These are phyloP conservation scores for Dicroscelio sp. DNA, from an alignment of 2,888 invertebrate species.

Conservation along the genomic window DNA sequence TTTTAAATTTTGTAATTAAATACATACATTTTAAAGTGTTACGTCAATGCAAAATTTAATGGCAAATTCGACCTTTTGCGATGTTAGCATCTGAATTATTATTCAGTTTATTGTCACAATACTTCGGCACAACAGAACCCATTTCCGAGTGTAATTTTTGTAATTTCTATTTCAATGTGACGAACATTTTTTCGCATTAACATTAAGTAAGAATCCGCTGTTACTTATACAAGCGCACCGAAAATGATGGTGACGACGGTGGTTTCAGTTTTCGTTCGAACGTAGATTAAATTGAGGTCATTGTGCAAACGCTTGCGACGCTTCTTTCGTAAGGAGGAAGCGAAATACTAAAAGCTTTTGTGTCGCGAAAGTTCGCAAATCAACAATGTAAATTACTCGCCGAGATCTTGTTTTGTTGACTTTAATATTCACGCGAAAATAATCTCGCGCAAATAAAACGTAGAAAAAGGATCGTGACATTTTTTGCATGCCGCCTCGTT, in stretches of 20 bases:
- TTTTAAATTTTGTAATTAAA: no score
- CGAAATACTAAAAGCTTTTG: conserved; percentile 66
- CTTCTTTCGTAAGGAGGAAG: conserved; percentile 55
- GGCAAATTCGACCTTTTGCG: no score
- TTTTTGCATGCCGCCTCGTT: conserved; percentile 17
- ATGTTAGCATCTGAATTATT: no score
- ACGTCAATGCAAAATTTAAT: no score
- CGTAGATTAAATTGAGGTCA: conserved; percentile 67
- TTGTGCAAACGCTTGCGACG: conserved; percentile 63
- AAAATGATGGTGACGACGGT: conserved; percentile 23
- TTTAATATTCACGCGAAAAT: conserved; percentile 68
- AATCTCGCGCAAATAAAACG: conserved; percentile 36
- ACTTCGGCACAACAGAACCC: no score
- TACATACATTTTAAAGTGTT: no score
- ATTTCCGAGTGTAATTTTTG: no score
- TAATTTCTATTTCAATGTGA: no score
- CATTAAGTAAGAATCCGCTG: neutral
- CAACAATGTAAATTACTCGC: conserved; percentile 75
- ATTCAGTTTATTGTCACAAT: no score
- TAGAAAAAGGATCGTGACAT: conserved; percentile 12
- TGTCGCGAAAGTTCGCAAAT: conserved; percentile 58
- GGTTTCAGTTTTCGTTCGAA: conserved; percentile 61
- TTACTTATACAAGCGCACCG: conserved; percentile 41
- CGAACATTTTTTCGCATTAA: conserved; percentile 31
- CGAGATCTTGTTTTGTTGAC: conserved; percentile 57